phyloP scores from a whole-genome alignment of 2,888 invertebrate species.

The Choreutis nemorana region DNA sequence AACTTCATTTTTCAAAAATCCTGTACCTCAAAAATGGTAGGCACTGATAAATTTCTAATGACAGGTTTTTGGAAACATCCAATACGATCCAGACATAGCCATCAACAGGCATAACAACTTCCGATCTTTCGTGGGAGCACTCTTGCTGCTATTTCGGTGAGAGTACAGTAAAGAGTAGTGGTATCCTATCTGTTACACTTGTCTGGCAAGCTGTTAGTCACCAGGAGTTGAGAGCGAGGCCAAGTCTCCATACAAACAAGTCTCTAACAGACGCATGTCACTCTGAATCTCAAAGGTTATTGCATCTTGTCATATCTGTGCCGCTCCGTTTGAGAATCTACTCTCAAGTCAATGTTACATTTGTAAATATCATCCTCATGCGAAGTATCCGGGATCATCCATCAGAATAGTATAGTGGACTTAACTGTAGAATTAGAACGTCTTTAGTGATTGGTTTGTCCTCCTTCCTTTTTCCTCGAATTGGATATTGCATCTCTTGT shows the following conservation, averaged over 20 bases:
- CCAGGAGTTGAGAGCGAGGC: conserved; percentile 11
- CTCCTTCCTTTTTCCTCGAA: conserved; percentile 18
- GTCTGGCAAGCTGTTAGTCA: conserved; percentile 15
- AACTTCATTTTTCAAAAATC: not conserved
- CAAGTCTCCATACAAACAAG: conserved; percentile 8
- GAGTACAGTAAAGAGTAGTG: conserved; percentile 38
- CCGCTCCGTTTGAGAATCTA: conserved; percentile 25
- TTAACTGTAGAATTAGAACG: conserved; percentile 25
- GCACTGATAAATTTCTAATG: conserved; percentile 40
- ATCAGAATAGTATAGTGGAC: conserved; percentile 12
- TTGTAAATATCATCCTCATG: conserved; percentile 19
- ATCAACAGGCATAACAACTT: conserved; percentile 97
- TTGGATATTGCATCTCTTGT: conserved; percentile 23
- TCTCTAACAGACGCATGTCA: conserved; percentile 21
- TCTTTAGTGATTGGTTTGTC: conserved; percentile 22
- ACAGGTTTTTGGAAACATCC: conserved; percentile 94
- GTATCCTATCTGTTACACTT: conserved; percentile 17
- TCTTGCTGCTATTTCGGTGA: conserved; percentile 94
- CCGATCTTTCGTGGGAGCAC: conserved; percentile 89
- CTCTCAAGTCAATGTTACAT: conserved; percentile 28
- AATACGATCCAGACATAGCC: conserved; percentile 82
- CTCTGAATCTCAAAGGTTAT: conserved; percentile 16
- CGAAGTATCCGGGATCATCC: conserved; percentile 9
- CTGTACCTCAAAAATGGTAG: conserved; percentile 8
- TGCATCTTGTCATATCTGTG: conserved; percentile 20